A percentile compares a stretch with the other conserved stretches of the same genome.
phyloP scores from a whole-genome alignment of 2,888 invertebrate genomes.

The Belgica antarctica region DNA sequence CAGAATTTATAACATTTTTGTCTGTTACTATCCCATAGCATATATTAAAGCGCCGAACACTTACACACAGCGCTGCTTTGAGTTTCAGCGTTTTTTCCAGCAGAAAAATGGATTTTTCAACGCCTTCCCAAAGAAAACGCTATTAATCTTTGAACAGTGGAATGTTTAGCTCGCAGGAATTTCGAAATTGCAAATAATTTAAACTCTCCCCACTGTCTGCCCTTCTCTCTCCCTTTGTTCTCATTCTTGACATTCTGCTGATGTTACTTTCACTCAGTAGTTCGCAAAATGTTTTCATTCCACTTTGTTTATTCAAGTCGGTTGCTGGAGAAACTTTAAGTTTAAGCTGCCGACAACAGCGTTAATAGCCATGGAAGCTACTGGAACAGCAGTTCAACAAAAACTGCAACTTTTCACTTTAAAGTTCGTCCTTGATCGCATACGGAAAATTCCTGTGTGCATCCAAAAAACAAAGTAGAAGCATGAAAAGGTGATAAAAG shows the following conservation, averaged over 20 bases:
- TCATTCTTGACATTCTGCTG: not conserved
- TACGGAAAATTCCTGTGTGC: too few relatives aligned
- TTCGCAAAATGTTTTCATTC: not conserved
- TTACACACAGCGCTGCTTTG: not conserved
- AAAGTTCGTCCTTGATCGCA: too few relatives aligned
- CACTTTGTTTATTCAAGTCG: too few relatives aligned
- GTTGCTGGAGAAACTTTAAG: too few relatives aligned
- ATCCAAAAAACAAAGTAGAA: too few relatives aligned
- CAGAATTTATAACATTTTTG: slow-evolving; percentile 27
- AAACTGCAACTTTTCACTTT: too few relatives aligned
- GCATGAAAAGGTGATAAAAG: slow-evolving; percentile 40
- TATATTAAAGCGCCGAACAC: slow-evolving; percentile 19
- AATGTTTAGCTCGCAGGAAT: slow-evolving; percentile 38
- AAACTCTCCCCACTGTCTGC: not conserved
- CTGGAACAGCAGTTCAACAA: too few relatives aligned
- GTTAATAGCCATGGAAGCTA: too few relatives aligned
- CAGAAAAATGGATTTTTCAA: slow-evolving; percentile 39
- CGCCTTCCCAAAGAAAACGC: slow-evolving; percentile 33
- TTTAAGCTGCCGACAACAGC: too few relatives aligned
- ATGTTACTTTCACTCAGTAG: slow-evolving; percentile 4
- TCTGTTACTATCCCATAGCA: slow-evolving; percentile 30
- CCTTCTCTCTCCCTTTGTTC: not conserved
- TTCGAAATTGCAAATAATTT: slow-evolving; percentile 39
- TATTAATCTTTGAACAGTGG: slow-evolving; percentile 41
- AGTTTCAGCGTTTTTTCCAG: slow-evolving; percentile 11